Base-by-base conservation (phyloP, 2,113 vertebrate genomes). In the Monarcha castaneiventris region DNA sequence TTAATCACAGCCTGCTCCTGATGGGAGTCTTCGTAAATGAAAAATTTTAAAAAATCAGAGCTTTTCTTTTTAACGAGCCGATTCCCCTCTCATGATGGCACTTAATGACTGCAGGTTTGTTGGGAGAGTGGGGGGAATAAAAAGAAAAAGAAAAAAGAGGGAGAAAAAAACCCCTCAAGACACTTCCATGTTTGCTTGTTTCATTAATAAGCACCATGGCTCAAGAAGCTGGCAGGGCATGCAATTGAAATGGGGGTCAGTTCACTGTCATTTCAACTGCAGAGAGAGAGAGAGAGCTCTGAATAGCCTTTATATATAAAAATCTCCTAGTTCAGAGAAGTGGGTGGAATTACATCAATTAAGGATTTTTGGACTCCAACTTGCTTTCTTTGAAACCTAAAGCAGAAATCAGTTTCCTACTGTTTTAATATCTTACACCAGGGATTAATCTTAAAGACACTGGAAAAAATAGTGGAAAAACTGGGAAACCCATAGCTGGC, bases 1-100 rank as follows among this genome's bases (percentile, higher is more conserved):
- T 98, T 98, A 98, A 98, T 98, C 98, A 98, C 95, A 98, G 97
- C 92, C 96, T 96, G 81, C 63, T 98, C 96, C 92, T 98, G 86
- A 97, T 96, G 92, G 95, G 89, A 97, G 97, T 98, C 93, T 97
- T 97, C 84, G 59, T 32, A 74, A 95, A 91, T 86, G 73, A 95
- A 86, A 84, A 48, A 69, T 52, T 78, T 68, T 69, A 4, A 71
- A 81, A 81, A 84, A 91, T n/a, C 81, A 90, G 82, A 89, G 93
- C 61, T 96, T 97, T 97, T 97, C 87, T 97, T 97, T 92, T 85
- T 52, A 96, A 94, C 76, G 97, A 94, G 89, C 92, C 7, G 9
- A 88, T 97, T 97, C 94, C 94, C 96, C 94, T 97, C 89, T 90
- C 87, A 90, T 11, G 87, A 96, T 39, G 59, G 84, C 66, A 94